Conservation (phyloP, 2,888 invertebrate species). For the Tipula vernalis region DNA sequence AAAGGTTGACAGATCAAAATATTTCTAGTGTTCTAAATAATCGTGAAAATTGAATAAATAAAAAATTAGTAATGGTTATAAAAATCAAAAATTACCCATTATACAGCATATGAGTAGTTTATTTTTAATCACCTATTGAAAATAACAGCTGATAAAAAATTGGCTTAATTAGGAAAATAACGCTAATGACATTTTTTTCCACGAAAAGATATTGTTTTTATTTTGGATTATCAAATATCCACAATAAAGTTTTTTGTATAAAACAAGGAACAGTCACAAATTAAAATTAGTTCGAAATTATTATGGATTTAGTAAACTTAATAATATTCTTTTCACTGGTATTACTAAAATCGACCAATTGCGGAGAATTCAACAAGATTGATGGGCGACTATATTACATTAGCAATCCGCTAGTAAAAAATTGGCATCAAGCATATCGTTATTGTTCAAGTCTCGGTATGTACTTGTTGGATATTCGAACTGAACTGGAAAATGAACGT, state of each 20-base stretch:
- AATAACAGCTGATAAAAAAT: too few relatives aligned
- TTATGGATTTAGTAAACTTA: not conserved
- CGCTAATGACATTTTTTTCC: too few relatives aligned
- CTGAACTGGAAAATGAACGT: not conserved
- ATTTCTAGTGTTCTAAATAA: too few relatives aligned
- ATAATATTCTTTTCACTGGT: not conserved
- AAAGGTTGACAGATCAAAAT: too few relatives aligned
- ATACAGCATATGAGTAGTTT: too few relatives aligned
- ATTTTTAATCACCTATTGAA: too few relatives aligned
- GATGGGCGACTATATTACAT: not conserved
- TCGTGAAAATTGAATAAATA: too few relatives aligned
- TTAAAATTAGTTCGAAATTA: not conserved
- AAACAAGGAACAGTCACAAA: not conserved
- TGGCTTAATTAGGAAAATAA: too few relatives aligned
- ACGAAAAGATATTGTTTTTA: too few relatives aligned
- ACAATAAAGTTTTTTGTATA: not conserved
- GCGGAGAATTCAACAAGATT: not conserved
- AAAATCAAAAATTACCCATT: too few relatives aligned
- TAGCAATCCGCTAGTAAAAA: not conserved
- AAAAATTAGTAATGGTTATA: too few relatives aligned
- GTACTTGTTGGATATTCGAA: not conserved
- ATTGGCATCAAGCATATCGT: not conserved
- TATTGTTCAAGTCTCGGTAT: not conserved
- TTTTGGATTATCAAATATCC: not conserved
- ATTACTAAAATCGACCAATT: not conserved